phyloP scores from a whole-genome alignment of 2,113 vertebrate genomes.

The Brevimyrus niger region DNA sequence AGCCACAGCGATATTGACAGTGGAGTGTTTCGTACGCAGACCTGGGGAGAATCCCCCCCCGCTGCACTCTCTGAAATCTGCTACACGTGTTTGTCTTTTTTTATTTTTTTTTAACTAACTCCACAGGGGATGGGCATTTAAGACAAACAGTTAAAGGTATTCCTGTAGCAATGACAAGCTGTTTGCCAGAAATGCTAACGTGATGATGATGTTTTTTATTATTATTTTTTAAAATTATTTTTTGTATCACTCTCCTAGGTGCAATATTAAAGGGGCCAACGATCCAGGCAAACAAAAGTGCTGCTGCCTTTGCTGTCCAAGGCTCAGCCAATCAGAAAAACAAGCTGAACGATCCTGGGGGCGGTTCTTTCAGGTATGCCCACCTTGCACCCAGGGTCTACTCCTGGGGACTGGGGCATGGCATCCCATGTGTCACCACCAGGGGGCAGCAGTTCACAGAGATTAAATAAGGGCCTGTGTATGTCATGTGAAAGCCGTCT shows the following conservation, averaged over 20 bases:
- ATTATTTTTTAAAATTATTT: background rate
- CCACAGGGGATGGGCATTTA: background rate
- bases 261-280: slow-evolving; percentile 65
- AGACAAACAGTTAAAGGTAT: slow-evolving; percentile 60
- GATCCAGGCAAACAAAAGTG: slow-evolving; percentile 66
- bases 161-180: slow-evolving; percentile 57
- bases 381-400: background rate
- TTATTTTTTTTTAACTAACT: too few species aligned
- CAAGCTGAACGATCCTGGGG: slow-evolving; percentile 75
- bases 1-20: slow-evolving; percentile 61
- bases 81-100: too few species aligned
- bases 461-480: slow-evolving; percentile 29
- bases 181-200: slow-evolving; percentile 62
- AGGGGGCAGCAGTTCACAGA: slow-evolving; percentile 81
- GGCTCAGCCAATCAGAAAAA: slow-evolving; percentile 79
- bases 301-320: slow-evolving; percentile 64
- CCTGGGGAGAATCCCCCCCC: slow-evolving; percentile 41
- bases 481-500: background rate
- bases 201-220: slow-evolving; percentile 58
- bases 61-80: too few species aligned
- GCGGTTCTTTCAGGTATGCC: slow-evolving; percentile 73
- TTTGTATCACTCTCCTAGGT: slow-evolving; percentile 57
- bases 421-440: slow-evolving; percentile 53
- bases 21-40: slow-evolving; percentile 43
- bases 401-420: slow-evolving; percentile 9